These are phyloP conservation scores for Panagrolaimus sp. DNA, from an alignment of 1,140 invertebrate genomes.

Conservation along the genomic window DNA sequence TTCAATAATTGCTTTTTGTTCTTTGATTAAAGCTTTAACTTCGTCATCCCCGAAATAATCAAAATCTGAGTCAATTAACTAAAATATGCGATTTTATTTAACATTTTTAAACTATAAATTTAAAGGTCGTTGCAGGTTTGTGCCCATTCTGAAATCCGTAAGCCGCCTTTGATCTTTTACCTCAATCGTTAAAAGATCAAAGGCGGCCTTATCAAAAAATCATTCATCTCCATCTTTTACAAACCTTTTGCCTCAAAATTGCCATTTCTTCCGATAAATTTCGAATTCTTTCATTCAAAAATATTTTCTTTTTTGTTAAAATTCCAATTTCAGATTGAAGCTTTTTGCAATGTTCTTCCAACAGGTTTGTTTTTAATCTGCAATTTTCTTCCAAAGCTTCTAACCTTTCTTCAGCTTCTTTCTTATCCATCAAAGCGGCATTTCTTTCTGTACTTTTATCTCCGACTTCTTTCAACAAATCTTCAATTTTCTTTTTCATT, in stretches of 20 bases:
- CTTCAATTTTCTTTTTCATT: neutral
- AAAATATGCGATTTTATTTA: neutral
- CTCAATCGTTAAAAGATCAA: too few relatives aligned
- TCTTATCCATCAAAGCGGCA: neutral
- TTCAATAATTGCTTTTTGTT: neutral
- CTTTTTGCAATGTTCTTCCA: constrained; percentile 4
- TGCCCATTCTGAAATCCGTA: too few relatives aligned
- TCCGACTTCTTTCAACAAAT: neutral
- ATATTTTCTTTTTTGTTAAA: constrained; percentile 1
- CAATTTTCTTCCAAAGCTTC: constrained; percentile 1
- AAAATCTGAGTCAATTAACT: neutral
- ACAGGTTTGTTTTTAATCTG: neutral
- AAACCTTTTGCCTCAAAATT: neutral
- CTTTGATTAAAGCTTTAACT: neutral
- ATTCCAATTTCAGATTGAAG: neutral
- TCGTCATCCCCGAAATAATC: neutral
- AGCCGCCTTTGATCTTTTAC: too few relatives aligned
- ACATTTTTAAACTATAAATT: too few relatives aligned
- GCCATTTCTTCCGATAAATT: constrained; percentile 5
- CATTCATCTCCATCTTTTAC: neutral
- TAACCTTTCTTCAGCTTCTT: neutral
- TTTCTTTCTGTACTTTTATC: neutral
- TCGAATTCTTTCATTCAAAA: neutral
- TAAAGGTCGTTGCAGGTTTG: too few relatives aligned
- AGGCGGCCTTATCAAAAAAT: too few relatives aligned